Conservation (phyloP, 2,888 invertebrate genomes). For the Trachelus iudaicus region DNA sequence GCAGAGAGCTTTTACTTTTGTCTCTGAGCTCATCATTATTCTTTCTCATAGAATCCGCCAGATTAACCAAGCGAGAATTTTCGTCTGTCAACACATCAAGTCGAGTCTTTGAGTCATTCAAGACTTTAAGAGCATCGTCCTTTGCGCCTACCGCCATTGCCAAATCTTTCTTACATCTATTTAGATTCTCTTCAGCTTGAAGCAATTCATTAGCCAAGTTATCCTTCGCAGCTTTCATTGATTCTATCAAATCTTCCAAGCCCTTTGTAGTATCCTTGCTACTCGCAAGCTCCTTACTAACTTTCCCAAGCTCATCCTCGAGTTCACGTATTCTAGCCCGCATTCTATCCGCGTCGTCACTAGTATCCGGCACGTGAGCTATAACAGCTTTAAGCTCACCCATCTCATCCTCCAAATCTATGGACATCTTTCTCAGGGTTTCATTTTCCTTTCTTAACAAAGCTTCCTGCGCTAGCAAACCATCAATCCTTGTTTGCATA, state of each 20-base stretch:
- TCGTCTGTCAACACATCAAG: neutral
- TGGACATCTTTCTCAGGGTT: slow-evolving; percentile 23
- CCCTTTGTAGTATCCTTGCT: slow-evolving; percentile 1
- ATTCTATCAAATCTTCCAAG: slow-evolving; percentile 8
- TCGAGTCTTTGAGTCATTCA: neutral
- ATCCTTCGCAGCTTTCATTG: slow-evolving; percentile 11
- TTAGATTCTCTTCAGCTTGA: neutral
- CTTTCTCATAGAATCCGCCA: slow-evolving; percentile 7
- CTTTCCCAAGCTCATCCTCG: slow-evolving; percentile 21
- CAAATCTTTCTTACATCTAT: neutral
- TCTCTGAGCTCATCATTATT: slow-evolving; percentile 12
- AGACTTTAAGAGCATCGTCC: slow-evolving; percentile 4
- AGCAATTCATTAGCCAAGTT: neutral
- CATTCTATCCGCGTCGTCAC: slow-evolving; percentile 26
- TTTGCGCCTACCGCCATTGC: slow-evolving; percentile 15
- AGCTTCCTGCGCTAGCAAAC: slow-evolving; percentile 29
- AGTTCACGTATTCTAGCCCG: slow-evolving; percentile 20
- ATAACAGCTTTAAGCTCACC: slow-evolving; percentile 24
- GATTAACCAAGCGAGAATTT: neutral
- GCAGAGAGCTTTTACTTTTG: neutral
- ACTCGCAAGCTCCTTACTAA: slow-evolving; percentile 17
- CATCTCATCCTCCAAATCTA: slow-evolving; percentile 28
- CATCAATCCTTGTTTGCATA: slow-evolving; percentile 37
- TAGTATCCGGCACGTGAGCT: slow-evolving; percentile 17
- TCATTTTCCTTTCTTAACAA: slow-evolving; percentile 19